Conservation (phyloP, 2,113 vertebrate genomes). For the Ictalurus furcatus region DNA sequence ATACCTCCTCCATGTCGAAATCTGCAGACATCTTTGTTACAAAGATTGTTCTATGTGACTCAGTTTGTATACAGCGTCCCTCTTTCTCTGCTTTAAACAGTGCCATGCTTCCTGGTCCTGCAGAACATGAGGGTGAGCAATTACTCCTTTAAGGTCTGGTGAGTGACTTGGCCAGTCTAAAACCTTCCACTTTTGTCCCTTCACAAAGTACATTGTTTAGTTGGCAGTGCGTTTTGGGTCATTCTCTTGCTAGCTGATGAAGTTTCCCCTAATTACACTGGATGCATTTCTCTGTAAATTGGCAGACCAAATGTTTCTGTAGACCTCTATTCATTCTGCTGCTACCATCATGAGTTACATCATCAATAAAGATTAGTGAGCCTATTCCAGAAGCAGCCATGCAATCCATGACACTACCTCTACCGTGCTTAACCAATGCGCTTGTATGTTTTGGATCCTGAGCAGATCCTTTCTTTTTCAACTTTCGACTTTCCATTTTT, state of each 20-base stretch:
- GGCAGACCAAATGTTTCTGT: not conserved
- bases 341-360: no score
- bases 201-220: not conserved
- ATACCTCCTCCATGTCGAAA: no score
- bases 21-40: no score
- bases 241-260: not conserved
- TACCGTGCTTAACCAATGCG: not conserved
- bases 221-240: not conserved
- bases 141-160: not conserved
- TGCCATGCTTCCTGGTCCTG: no score
- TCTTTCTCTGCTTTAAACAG: no score
- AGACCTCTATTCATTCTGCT: not conserved
- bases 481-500: not conserved
- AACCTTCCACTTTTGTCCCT: not conserved
- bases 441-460: no score
- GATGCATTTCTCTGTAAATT: not conserved
- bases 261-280: not conserved
- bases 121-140: no score
- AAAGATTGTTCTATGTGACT: no score
- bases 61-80: no score
- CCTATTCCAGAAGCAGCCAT: not conserved
- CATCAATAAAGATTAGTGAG: no score
- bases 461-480: not conserved
- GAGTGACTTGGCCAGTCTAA: not conserved
- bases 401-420: not conserved